These are phyloP conservation scores for Apostichopus japonicus DNA, from an alignment of 35 echinoderm and acorn worm genomes.

Conservation along the genomic window DNA sequence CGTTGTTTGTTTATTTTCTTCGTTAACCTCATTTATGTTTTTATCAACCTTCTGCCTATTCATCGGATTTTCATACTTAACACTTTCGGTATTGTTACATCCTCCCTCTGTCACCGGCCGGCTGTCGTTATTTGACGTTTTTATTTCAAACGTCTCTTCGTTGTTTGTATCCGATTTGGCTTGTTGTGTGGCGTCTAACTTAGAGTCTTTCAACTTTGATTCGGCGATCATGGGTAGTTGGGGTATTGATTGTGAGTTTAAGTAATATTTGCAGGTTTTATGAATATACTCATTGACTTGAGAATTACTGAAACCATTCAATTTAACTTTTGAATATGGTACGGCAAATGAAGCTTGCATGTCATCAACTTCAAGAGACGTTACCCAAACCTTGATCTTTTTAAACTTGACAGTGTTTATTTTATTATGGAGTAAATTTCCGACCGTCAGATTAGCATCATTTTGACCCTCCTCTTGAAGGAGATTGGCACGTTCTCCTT, in stretches of 20 bases:
- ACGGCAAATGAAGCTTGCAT: background rate
- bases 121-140: too few species aligned
- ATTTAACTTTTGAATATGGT: background rate
- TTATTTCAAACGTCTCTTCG: too few species aligned
- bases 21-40: too few species aligned
- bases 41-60: background rate
- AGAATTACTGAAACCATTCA: background rate
- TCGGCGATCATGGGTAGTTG: background rate
- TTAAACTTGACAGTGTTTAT: background rate
- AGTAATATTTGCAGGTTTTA: slow-evolving; percentile 36
- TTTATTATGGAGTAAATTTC: background rate
- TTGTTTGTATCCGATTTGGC: too few species aligned
- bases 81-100: background rate
- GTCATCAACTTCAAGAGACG: slow-evolving; percentile 38
- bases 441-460: background rate
- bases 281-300: background rate
- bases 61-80: background rate
- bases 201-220: background rate
- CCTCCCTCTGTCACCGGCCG: too few species aligned
- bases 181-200: too few species aligned
- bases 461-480: too few species aligned
- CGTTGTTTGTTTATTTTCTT: too few species aligned
- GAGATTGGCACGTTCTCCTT: background rate
- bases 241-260: background rate
- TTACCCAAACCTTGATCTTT: slow-evolving; percentile 32